Evolutionary conservation across 1,140 invertebrate genomes (phyloP).

Genomic region (Conopomorpha cramerella): DNA sequence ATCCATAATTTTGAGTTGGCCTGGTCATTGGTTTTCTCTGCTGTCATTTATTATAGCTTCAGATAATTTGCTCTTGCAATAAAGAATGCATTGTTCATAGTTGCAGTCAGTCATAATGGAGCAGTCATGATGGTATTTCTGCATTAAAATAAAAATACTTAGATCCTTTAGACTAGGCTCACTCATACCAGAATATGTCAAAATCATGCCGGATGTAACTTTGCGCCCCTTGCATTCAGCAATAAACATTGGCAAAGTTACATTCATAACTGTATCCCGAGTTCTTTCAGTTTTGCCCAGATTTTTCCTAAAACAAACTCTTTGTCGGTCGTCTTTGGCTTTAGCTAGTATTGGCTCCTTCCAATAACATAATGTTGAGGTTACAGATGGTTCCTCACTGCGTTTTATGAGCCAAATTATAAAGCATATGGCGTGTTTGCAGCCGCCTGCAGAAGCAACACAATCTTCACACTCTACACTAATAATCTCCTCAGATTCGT

Average conservation of each 20-base stretch:
- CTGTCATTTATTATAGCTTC: not conserved
- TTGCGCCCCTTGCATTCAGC: not conserved
- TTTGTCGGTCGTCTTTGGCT: not conserved
- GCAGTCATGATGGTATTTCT: too few relatives aligned
- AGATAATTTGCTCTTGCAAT: not conserved
- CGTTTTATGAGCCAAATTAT: constrained; percentile 21
- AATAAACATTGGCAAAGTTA: not conserved
- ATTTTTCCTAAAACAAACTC: not conserved
- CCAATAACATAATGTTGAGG: constrained; percentile 19
- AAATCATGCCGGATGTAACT: not conserved
- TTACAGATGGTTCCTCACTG: constrained; percentile 18
- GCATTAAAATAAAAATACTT: not conserved
- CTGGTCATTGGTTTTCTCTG: constrained; percentile 13
- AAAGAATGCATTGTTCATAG: not conserved
- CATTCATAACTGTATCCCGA: not conserved
- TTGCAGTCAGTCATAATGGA: too few relatives aligned
- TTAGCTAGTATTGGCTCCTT: constrained; percentile 13
- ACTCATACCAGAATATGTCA: not conserved
- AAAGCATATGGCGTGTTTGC: constrained; percentile 24
- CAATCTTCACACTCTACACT: not conserved
- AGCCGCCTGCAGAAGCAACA: constrained; percentile 7
- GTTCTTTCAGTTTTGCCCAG: not conserved
- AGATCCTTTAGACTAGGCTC: not conserved
- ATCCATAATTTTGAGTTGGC: constrained; percentile 15
- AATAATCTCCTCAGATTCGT: not conserved